Percentiles rank a stretch among this genome's conserved stretches.
phyloP scores from a whole-genome alignment of 2,797 vertebrate genomes.

The Protosalanx chinensis region DNA sequence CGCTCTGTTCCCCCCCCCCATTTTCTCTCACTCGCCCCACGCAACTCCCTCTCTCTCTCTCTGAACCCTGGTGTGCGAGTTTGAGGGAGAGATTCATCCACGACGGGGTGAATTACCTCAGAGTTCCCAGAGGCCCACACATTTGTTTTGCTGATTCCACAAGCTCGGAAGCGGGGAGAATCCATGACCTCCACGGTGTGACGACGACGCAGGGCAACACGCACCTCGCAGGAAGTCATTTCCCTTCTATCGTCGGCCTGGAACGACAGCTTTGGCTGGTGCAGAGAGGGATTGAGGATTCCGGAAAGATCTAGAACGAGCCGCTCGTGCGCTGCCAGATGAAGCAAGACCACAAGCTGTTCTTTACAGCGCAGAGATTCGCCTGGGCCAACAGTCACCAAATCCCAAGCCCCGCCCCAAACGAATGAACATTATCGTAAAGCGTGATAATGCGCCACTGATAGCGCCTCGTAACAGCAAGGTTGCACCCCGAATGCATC shows the following conservation, averaged over 20 bases:
- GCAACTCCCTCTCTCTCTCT: slow-evolving; percentile 9
- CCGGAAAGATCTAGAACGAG: slow-evolving; percentile 16
- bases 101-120: slow-evolving; percentile 2
- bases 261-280: slow-evolving; percentile 4
- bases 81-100: neutral
- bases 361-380: no score
- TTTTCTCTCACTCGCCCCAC: neutral
- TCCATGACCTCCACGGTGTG: neutral
- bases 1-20: slow-evolving; percentile 13
- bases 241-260: neutral
- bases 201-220: neutral
- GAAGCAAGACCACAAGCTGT: no score
- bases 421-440: no score
- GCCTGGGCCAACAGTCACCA: no score
- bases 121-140: slow-evolving; percentile 7
- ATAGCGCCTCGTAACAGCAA: slow-evolving; percentile 39
- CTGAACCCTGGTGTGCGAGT: neutral
- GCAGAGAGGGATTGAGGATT: slow-evolving; percentile 13
- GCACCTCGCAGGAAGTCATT: neutral
- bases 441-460: neutral
- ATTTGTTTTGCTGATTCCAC: slow-evolving; percentile 4
- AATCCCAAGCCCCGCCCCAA: no score
- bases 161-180: neutral
- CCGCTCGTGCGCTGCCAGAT: slow-evolving; percentile 3
- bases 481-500: slow-evolving; percentile 44